Evolutionary conservation across 1,140 invertebrate genomes (phyloP).

Genomic region (Sinella curviseta): DNA sequence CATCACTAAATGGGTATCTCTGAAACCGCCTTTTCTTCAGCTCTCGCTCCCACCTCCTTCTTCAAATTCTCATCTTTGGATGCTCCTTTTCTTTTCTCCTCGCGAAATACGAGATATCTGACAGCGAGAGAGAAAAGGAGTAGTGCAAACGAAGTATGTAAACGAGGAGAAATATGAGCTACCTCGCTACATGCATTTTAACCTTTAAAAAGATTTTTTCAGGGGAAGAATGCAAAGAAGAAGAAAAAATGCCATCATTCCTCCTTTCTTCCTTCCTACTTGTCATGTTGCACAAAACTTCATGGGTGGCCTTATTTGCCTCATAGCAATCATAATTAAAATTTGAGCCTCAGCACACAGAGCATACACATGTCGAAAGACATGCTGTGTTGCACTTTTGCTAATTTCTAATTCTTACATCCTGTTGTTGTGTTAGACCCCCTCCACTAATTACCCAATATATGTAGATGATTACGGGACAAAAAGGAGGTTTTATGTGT

Average conservation of each 20-base stretch:
- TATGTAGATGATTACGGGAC: slow-evolving; percentile 2
- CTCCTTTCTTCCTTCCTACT: slow-evolving; percentile 12
- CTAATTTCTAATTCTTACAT: slow-evolving; percentile 9
- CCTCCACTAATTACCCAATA: not conserved
- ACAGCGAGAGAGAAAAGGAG: not conserved
- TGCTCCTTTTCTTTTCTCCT: not conserved
- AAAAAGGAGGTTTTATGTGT: not conserved
- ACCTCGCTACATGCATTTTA: not conserved
- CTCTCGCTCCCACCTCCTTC: not conserved
- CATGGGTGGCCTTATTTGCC: slow-evolving; percentile 23
- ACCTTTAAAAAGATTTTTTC: slow-evolving; percentile 1
- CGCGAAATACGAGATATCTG: slow-evolving; percentile 11
- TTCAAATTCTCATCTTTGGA: not conserved
- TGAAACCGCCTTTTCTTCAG: slow-evolving; percentile 7
- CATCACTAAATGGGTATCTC: not conserved
- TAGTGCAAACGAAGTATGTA: not conserved
- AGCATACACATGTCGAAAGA: not conserved
- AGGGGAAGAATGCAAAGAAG: not conserved
- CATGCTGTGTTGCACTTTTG: not conserved
- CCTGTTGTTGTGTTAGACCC: not conserved
- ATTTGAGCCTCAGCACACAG: slow-evolving; percentile 6
- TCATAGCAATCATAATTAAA: slow-evolving; percentile 25
- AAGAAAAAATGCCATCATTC: slow-evolving; percentile 3
- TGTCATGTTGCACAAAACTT: not conserved
- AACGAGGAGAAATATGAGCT: slow-evolving; percentile 13